phyloP scores from a whole-genome alignment of 2,797 vertebrate species.

The Spatula versicolor region DNA sequence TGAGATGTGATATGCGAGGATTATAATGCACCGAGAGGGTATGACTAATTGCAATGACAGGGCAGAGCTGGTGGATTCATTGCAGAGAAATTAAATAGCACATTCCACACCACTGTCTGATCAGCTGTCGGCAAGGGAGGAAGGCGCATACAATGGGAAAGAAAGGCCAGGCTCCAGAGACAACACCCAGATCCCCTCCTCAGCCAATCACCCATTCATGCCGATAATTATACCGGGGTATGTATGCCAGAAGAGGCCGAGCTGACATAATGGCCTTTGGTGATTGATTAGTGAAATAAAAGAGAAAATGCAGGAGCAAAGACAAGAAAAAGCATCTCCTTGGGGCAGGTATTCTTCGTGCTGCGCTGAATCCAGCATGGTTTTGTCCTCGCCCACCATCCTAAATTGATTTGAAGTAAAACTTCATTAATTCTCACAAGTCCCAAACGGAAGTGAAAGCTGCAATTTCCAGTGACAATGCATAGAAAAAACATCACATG shows the following conservation, averaged over 20 bases:
- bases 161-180: not conserved
- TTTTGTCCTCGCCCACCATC: not conserved
- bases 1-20: slow-evolving; percentile 15
- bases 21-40: slow-evolving; percentile 8
- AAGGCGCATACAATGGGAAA: not conserved
- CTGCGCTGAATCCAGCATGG: not conserved
- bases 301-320: not conserved
- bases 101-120: slow-evolving; percentile 22
- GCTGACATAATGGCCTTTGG: not conserved
- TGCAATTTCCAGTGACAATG: not conserved
- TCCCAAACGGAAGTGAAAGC: not conserved
- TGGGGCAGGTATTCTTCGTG: not conserved
- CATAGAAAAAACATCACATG: accelerated
- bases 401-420: not conserved
- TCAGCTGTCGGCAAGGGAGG: slow-evolving; percentile 14
- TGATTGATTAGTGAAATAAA: not conserved
- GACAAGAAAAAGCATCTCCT: not conserved
- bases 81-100: slow-evolving; percentile 34
- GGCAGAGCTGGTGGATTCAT: slow-evolving; percentile 37
- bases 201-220: not conserved
- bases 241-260: not conserved
- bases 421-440: not conserved
- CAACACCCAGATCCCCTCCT: not conserved
- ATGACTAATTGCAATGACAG: slow-evolving; percentile 47
- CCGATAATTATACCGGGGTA: not conserved